Evolutionary conservation across 2,113 vertebrate genomes (phyloP), one percentile per base, ranked within the genome.

Genomic region (Psilopsiagon aurifrons): DNA sequence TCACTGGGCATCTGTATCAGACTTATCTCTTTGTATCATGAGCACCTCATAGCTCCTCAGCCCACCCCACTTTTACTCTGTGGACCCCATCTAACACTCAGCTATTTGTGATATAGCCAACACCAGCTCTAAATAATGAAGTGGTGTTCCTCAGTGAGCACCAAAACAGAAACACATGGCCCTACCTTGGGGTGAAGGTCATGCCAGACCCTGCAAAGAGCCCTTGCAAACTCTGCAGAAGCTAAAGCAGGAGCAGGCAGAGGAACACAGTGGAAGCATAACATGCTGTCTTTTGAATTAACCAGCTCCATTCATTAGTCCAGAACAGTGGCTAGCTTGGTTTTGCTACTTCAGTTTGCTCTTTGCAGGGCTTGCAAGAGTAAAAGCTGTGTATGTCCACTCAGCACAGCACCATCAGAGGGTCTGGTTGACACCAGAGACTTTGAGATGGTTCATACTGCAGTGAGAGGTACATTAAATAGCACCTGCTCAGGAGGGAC

Each of bases 391-490:
- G 5, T 33, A 17, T 3, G 43, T 22, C 35, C 47, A 68, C 83
- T 52, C 47, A 39, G 63, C 46, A 3, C 0, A 3, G 69, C 4
- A 3, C 20, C 55, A 11, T 4, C 74, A 14, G 7, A 46, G 27
- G 60, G 25, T 15, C 57, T 54, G 31, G 8, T 0, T 0, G 1
- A 2, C 0, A 3, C 8, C 3, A 9, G 19, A 10, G 11, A 33
- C 43, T 37, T n/a, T 27, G 39, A 27, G 69, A 25, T 19, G 47
- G 37, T 10, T 84, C 64, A 6, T 17, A 15, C 20, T n/a, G 77
- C 41, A n/a, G 35, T 41, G 46, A 88, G 49, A 82, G 37, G 28
- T 27, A 31, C 1, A 33, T 28, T 37, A 79, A 43, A 60, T 5
- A 47, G 11, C 8, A 6, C 28, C 57, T 44, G 39, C 55, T 51